Evolutionary conservation across 2,797 vertebrate genomes (phyloP).

Genomic region (Platyrinchus mystaceus): DNA sequence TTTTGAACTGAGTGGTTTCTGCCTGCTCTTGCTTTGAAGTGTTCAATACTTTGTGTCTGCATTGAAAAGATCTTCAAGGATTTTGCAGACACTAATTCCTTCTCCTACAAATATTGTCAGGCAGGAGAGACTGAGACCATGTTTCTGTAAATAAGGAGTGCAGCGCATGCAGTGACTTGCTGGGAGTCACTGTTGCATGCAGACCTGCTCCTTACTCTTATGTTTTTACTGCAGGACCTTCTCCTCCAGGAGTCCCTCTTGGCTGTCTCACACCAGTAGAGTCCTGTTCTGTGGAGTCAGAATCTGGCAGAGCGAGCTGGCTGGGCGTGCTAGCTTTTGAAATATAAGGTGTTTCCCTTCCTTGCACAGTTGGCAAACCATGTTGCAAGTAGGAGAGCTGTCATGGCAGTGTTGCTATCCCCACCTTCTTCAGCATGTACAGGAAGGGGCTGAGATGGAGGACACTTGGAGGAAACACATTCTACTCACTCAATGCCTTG

Average conservation of each 20-base stretch:
- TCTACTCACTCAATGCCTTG: not conserved
- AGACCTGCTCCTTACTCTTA: not conserved
- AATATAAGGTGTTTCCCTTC: not conserved
- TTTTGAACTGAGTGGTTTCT: not conserved
- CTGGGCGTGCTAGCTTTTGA: not conserved
- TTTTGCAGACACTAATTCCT: not conserved
- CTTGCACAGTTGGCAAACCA: not conserved
- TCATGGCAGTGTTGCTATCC: not conserved
- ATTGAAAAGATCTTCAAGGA: not conserved
- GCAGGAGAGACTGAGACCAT: not conserved
- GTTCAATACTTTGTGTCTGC: not conserved
- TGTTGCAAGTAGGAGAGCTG: not conserved
- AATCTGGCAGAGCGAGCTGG: not conserved
- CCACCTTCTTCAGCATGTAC: not conserved
- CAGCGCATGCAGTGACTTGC: fast-evolving
- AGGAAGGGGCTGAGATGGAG: not conserved
- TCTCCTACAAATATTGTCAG: not conserved
- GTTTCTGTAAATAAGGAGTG: not conserved
- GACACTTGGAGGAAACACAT: not conserved
- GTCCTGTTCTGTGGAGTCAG: not conserved
- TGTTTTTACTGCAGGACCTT: not conserved
- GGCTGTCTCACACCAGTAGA: fast-evolving
- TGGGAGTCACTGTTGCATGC: not conserved
- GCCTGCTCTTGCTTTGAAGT: not conserved
- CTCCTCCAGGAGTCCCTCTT: not conserved